Base-by-base conservation (phyloP, 2,797 vertebrate genomes). In the Pipistrellus pygmaeus region DNA sequence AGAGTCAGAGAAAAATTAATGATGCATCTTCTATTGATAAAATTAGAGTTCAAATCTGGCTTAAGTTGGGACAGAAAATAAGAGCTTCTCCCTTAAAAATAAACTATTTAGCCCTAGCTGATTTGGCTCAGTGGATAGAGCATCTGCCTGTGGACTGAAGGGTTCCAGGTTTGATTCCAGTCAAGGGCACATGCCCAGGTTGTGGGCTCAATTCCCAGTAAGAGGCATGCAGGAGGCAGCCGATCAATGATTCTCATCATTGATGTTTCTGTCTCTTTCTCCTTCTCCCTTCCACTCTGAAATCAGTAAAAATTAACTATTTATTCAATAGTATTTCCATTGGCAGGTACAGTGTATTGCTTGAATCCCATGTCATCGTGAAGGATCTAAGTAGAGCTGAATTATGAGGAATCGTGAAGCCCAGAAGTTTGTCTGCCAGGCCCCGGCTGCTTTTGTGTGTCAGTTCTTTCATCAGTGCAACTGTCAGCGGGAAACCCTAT, bases 1-100 rank as follows among this genome's bases (percentile, higher is more conserved):
- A 60, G 41, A 68, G n/a, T 32, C 25, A 57, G 14, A 78, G 30
- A 89, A 97, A 91, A 91, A 87, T 72, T 68, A 93, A 85, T n/a
- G 5, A 55, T 57, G 55, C 32, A 23, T 90, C 23, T 60, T 93
- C 57, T 80, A 72, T 57, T 80, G 77, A 80, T 78, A 88, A 75
- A 85, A 57, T 76, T 91, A 55, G 32, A 25, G 66, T 90, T 92
- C n/a, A 93, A 92, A 88, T 85, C 32, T 73, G 77, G 48, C 30
- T 94, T 53, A 75, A 57, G 3, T 4, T 82, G 55, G 57, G 66
- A 90, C 64, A 57, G 46, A 86, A 57, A 88, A 71, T 76, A 46
- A 90, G 73, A 82, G 77, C 15, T 90, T 71, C 12, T 72, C n/a
- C 14, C 25, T 89, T 95, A 9, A 27, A 71, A 44, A 51, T 60